Base-by-base conservation (phyloP, 1,140 invertebrate species). In the Hylaeus volcanicus region DNA sequence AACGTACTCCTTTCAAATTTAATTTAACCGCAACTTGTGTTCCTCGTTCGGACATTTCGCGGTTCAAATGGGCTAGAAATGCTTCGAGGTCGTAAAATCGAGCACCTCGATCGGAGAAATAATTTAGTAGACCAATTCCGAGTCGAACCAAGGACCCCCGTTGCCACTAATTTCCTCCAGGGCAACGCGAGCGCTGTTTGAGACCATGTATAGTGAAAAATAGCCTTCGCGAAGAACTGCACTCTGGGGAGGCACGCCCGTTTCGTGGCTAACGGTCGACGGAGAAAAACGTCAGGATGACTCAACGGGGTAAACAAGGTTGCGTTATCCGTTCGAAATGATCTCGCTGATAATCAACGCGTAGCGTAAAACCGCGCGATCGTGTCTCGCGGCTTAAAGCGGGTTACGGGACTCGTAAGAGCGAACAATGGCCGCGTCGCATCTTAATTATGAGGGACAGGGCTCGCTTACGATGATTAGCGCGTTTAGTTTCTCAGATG, bases 341-440 rank as follows among this genome's bases (percentile, higher is more conserved):
- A 79, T 79, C 56, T 51, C 43, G 58, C 5, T 58, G 74, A 76
- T 76, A 69, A 76, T 69, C 74, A 76, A 4, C 26, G 3, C 8
- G 14, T n/a, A n/a, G 14, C 45, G 60, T 51, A 11, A 61, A 39
- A 15, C n/a, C 41, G 15, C 0, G 39, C 48, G 43, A 69, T 60
- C 74, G 51, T 14, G 74, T 75, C 66, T 12, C n/a, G 41, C 11
- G 64, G n/a, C 41, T 5, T 14, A 39, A 74, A 61, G 15, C 26
- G 11, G 53, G 43, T 77, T 61, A 51, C 75, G 41, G 51, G 3
- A 12, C 14, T n/a, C 39, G 1, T 11, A 3, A 9, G 37, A n/a
- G 43, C 14, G 65, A 68, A 68, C 65, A 68, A 68, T 68, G 65
- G 45, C 65, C 45, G 9, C n/a, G 45, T n/a, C 51, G 72, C 60